Conservation (phyloP, 2,113 vertebrate species). For the Psephotus haematonotus region DNA sequence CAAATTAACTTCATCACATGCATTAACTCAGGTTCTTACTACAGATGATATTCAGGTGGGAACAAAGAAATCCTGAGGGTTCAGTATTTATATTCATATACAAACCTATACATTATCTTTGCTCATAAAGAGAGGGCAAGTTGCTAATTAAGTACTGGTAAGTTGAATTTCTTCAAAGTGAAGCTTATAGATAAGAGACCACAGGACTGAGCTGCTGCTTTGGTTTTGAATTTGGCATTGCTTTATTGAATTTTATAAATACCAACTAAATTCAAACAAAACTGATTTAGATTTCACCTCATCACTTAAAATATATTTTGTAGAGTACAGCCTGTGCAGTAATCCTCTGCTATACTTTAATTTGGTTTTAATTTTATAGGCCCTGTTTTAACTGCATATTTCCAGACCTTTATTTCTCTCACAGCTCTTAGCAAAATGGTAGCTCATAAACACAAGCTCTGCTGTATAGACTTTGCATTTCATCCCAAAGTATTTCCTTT, state of each 20-base stretch:
- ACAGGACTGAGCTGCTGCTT: conserved; percentile 64
- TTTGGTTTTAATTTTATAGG: conserved; percentile 91
- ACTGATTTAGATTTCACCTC: conserved; percentile 81
- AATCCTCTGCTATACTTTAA: conserved; percentile 86
- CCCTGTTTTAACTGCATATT: conserved; percentile 87
- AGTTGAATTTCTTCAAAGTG: conserved; percentile 68
- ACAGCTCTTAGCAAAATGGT: conserved; percentile 88
- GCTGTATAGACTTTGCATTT: conserved; percentile 98
- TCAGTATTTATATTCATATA: conserved; percentile 35
- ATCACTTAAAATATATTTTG: conserved; percentile 83
- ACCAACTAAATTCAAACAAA: conserved; percentile 79
- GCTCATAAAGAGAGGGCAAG: conserved; percentile 42
- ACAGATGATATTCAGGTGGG: no score
- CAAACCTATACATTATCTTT: conserved; percentile 29
- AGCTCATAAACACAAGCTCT: conserved; percentile 94
- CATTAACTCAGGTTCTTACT: no score
- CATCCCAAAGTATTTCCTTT: conserved; percentile 92
- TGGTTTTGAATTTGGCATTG: conserved; percentile 68
- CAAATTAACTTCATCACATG: no score
- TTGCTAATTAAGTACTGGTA: conserved; percentile 73
- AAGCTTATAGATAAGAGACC: conserved; percentile 63
- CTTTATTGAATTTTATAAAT: conserved; percentile 80
- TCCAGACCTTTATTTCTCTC: conserved; percentile 88
- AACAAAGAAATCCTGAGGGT: no score
- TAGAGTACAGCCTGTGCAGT: conserved; percentile 81